phyloP scores from a whole-genome alignment of 2,797 vertebrate genomes.

The Schizopygopsis pylzovi region DNA sequence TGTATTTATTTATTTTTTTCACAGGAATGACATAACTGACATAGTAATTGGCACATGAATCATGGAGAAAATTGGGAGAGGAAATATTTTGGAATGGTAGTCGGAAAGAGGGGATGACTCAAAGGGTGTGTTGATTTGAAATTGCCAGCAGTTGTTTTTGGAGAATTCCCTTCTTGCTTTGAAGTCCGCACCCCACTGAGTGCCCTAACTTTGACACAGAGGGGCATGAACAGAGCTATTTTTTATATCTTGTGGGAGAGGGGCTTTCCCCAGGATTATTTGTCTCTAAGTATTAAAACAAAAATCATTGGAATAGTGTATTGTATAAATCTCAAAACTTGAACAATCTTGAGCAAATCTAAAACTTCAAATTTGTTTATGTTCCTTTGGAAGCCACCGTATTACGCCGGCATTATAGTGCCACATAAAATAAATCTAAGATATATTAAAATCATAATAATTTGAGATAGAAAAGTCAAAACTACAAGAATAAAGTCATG shows the following conservation, averaged over 20 bases:
- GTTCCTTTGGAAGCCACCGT: not conserved
- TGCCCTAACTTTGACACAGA: conserved; percentile 85
- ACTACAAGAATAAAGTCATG: not conserved
- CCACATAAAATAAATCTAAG: not conserved
- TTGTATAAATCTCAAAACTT: not conserved
- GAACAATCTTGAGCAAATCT: not conserved
- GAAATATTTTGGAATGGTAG: conserved; percentile 47
- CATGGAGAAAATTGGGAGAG: conserved; percentile 30
- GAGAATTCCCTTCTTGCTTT: conserved; percentile 86
- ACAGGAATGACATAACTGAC: not conserved
- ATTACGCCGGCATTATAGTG: not conserved
- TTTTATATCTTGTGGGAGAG: conserved; percentile 79
- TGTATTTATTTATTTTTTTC: not conserved
- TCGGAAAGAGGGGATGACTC: conserved; percentile 66
- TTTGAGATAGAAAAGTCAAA: not conserved
- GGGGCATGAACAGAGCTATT: conserved; percentile 80
- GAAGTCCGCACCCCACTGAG: conserved; percentile 85
- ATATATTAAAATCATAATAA: not conserved
- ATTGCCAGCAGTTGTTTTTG: conserved; percentile 82
- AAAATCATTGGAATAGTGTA: not conserved
- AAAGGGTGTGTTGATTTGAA: conserved; percentile 82
- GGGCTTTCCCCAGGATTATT: conserved; percentile 69
- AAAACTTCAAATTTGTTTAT: not conserved
- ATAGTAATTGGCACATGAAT: conserved; percentile 1
- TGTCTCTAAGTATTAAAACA: conserved; percentile 23